These are phyloP conservation scores for Dexiosoma caninum DNA, from an alignment of 2,888 invertebrate species.

Conservation along the genomic window DNA sequence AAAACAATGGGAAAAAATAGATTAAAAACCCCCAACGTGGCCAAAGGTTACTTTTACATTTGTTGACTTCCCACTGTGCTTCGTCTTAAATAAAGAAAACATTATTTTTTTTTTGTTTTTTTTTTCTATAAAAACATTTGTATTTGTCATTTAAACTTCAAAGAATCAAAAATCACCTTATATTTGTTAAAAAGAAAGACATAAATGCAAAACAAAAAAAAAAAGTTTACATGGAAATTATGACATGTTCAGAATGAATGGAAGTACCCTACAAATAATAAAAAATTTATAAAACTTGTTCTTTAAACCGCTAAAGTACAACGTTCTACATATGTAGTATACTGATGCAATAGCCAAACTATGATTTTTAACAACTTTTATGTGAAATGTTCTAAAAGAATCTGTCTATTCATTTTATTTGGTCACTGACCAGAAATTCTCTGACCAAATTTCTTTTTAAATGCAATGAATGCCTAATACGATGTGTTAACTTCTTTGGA, in stretches of 20 bases:
- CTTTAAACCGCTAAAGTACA: too few relatives aligned
- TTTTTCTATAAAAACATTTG: conserved; percentile 20
- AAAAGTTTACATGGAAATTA: neutral
- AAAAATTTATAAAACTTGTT: neutral
- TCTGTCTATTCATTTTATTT: too few relatives aligned
- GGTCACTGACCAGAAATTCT: too few relatives aligned
- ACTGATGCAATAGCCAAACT: too few relatives aligned
- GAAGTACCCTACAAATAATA: conserved; percentile 7
- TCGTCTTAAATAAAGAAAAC: conserved; percentile 22
- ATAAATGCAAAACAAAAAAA: neutral
- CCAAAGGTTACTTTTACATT: conserved; percentile 58
- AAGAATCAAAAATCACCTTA: conserved; percentile 41
- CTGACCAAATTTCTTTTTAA: too few relatives aligned
- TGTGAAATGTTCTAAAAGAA: too few relatives aligned
- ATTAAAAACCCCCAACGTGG: conserved; percentile 14
- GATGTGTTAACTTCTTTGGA: too few relatives aligned
- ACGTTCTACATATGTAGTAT: too few relatives aligned
- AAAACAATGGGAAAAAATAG: conserved; percentile 27
- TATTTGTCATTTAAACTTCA: conserved; percentile 52
- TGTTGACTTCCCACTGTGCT: conserved; percentile 58
- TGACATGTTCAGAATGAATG: neutral
- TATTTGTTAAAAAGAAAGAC: neutral
- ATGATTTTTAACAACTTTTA: too few relatives aligned
- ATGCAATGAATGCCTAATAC: too few relatives aligned
- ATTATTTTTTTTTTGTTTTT: neutral